Base-by-base conservation (phyloP, 2,888 invertebrate species). In the Volucella zonaria region DNA sequence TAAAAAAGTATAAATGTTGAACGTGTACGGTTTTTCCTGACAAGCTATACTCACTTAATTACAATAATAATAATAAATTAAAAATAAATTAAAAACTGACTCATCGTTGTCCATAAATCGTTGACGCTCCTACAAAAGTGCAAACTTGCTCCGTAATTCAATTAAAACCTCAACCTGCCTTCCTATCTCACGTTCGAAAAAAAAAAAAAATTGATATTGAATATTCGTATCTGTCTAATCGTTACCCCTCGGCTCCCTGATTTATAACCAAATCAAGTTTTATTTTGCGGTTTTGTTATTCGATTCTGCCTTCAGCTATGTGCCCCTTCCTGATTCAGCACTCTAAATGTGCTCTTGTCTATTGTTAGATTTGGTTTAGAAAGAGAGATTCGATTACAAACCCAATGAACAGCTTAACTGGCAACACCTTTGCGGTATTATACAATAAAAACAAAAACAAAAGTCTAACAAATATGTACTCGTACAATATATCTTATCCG, bases 401-500 rank as follows among this genome's bases (percentile, higher is more conserved):
- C 8, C n/a, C 6, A 11, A 6, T 31, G 31, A 6, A 31, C 3
- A 31, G 31, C 6, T 4, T 31, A 31, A 6, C 31, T 31, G 31
- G 31, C 6, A 14, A 58, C 51, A 66, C 49, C 42, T 42, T 42
- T 68, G 68, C 15, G 56, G 56, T 38, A 56, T 56, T 68, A 23
- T 52, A n/a, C n/a, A n/a, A n/a, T n/a, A 47, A 52, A n/a, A 61
- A 15, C 11, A 51, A 14, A 47, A 40, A 59, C 18, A 51, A 71
- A 74, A 45, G n/a, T 54, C 6, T 6, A n/a, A n/a, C n/a, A n/a
- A n/a, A n/a, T n/a, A n/a, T n/a, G n/a, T n/a, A n/a, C n/a, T n/a
- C n/a, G n/a, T n/a, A n/a, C n/a, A n/a, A n/a, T n/a, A 42, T 75
- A 66, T 75, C 66, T 75, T 75, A 75, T 75, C 75, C 66, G 9